Conservation (phyloP, 92 coral and sea anemone species). For the Metridium senile region DNA sequence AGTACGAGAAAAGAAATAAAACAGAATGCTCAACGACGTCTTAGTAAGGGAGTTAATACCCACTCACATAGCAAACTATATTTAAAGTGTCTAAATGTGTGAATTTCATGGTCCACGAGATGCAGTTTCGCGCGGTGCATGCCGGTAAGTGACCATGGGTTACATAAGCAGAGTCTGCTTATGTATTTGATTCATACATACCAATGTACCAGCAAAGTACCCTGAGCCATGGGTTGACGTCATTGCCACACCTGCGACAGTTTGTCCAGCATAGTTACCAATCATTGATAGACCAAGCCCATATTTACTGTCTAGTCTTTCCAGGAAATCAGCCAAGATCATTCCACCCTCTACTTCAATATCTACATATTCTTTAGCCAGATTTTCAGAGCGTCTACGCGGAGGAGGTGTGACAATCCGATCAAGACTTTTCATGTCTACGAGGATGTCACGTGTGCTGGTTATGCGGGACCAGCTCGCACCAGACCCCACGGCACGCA, state of each 20-base stretch:
- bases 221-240: conserved; percentile 76
- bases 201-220: conserved; percentile 60
- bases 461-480: conserved; percentile 81
- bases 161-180: too few relatives aligned
- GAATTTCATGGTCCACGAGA: too few relatives aligned
- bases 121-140: too few relatives aligned
- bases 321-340: conserved; percentile 56
- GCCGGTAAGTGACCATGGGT: too few relatives aligned
- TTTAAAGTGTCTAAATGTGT: too few relatives aligned
- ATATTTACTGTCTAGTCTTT: conserved; percentile 49
- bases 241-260: conserved; percentile 71
- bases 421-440: conserved; percentile 67
- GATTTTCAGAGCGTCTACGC: conserved; percentile 33
- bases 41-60: too few relatives aligned
- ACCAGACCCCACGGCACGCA: conserved; percentile 76
- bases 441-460: conserved; percentile 69
- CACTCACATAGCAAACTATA: too few relatives aligned
- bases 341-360: conserved; percentile 79
- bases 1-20: too few relatives aligned
- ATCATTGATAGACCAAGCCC: conserved; percentile 67
- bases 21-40: too few relatives aligned
- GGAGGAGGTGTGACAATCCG: conserved; percentile 62
- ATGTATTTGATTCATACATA: too few relatives aligned
- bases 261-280: conserved; percentile 78
- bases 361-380: conserved; percentile 59